Evolutionary conservation across 2,888 invertebrate species (phyloP).

Genomic region (Enoplolaimus lenunculus): DNA sequence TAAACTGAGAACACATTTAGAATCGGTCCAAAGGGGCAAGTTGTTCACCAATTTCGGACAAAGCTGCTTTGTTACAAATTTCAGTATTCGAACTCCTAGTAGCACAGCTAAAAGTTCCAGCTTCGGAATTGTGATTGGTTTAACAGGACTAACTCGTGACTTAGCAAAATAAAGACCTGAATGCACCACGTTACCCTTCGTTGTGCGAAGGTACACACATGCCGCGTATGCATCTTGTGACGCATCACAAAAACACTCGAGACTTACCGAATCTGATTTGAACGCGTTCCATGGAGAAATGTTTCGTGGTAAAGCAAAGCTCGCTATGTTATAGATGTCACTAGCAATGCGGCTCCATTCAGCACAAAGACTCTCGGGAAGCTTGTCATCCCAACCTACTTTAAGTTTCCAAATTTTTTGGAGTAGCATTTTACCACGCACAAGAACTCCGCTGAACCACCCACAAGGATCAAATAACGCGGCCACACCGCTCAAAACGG

Average conservation of each 20-base stretch:
- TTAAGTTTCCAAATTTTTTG: background rate
- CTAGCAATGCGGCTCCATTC: background rate
- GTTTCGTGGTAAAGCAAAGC: background rate
- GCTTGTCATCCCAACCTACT: background rate
- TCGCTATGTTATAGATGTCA: background rate
- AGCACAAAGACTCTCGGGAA: background rate
- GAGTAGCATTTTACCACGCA: background rate
- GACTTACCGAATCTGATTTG: background rate
- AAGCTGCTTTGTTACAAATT: background rate
- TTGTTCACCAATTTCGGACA: background rate
- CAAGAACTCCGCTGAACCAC: background rate
- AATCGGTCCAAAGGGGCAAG: background rate
- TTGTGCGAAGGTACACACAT: background rate
- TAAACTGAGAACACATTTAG: background rate
- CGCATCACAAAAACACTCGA: background rate
- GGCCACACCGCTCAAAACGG: background rate
- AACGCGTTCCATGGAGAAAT: background rate
- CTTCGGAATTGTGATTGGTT: background rate
- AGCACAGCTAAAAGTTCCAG: background rate
- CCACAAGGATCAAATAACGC: background rate
- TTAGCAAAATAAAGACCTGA: background rate
- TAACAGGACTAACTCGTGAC: background rate
- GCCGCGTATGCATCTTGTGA: background rate
- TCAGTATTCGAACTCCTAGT: background rate
- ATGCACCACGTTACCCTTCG: background rate